Conservation (phyloP, 2,113 vertebrate genomes). For the Eptesicus fuscus region DNA sequence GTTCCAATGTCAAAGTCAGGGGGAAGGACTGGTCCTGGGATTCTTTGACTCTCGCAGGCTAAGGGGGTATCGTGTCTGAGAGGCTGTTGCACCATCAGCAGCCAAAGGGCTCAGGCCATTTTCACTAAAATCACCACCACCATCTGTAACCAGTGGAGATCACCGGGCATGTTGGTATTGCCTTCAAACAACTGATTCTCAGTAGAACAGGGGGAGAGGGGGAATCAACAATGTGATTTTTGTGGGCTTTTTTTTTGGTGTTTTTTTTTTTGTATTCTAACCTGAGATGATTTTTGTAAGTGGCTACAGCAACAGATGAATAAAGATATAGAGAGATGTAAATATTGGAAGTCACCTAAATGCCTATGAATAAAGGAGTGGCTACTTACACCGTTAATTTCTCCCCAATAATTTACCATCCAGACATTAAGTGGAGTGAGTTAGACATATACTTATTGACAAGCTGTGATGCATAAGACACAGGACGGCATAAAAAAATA, state of each 20-base stretch:
- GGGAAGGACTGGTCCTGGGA: not conserved
- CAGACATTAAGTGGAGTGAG: not conserved
- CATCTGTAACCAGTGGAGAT: not conserved
- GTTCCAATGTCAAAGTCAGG: not conserved
- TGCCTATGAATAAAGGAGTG: not conserved
- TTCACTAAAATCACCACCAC: not conserved
- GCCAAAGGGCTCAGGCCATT: not conserved
- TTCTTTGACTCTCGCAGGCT: not conserved
- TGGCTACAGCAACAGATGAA: not conserved
- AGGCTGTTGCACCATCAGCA: not conserved
- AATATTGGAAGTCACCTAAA: not conserved
- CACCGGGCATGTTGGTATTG: fast-evolving
- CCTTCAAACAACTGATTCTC: not conserved
- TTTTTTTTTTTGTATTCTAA: not conserved
- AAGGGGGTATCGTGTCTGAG: not conserved
- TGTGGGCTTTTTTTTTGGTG: not conserved
- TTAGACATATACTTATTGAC: not conserved
- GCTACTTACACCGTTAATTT: not conserved
- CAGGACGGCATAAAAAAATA: not conserved
- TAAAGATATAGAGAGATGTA: not conserved
- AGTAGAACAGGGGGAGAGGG: not conserved
- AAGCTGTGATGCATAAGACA: not conserved
- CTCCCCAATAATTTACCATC: not conserved
- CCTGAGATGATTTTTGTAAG: constrained; percentile 13
- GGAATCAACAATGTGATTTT: not conserved